phyloP scores from a whole-genome alignment of 2,888 invertebrate genomes.

The Cheilosia pagana region DNA sequence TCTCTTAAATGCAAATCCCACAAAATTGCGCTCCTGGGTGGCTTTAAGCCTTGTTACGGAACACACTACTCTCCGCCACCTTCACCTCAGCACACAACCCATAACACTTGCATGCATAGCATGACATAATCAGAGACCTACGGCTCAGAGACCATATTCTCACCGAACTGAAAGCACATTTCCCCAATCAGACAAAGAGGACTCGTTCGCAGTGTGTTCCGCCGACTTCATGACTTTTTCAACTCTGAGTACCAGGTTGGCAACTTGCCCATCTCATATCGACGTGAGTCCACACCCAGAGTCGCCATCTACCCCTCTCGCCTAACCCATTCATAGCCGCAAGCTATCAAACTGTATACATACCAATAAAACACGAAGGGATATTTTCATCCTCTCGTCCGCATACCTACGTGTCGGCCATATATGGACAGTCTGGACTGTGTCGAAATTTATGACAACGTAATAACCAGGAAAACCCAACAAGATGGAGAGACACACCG shows the following conservation, averaged over 20 bases:
- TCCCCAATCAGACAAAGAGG: constrained; percentile 40
- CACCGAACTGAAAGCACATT: constrained; percentile 45
- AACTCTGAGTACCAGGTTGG: constrained; percentile 33
- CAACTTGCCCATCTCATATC: constrained; percentile 41
- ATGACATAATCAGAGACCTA: constrained; percentile 50
- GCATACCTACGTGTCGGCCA: constrained; percentile 46
- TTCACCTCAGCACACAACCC: neutral
- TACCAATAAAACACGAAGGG: constrained; percentile 44
- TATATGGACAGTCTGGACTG: constrained; percentile 35
- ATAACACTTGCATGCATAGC: neutral
- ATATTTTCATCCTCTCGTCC: constrained; percentile 30
- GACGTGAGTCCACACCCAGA: neutral
- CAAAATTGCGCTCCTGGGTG: too few species aligned
- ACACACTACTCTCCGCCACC: constrained; percentile 1
- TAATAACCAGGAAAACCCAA: constrained; percentile 57
- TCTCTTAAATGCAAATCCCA: too few species aligned
- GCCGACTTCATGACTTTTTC: constrained; percentile 52
- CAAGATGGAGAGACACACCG: constrained; percentile 3
- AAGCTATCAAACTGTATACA: constrained; percentile 37
- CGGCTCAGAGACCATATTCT: neutral
- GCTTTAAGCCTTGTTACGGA: too few species aligned
- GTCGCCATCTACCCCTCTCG: neutral
- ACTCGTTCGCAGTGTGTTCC: constrained; percentile 9
- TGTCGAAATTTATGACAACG: constrained; percentile 62
- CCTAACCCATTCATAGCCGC: constrained; percentile 11